Conservation (phyloP, 2,113 vertebrate species). For the Progne subis region DNA sequence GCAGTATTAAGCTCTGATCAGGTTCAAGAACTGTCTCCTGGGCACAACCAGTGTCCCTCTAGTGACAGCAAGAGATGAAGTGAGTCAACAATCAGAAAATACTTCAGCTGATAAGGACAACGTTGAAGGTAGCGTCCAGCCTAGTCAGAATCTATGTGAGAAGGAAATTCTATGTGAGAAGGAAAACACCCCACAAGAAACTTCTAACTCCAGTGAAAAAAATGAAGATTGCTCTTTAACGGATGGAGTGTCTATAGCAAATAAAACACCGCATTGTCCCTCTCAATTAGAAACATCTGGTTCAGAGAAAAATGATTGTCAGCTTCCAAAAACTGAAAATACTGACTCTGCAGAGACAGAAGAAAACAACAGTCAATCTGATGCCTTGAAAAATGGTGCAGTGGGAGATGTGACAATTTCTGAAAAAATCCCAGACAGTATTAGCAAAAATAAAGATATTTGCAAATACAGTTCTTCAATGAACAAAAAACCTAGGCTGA, state of each 20-base stretch:
- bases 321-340: not conserved
- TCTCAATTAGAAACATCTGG: not conserved
- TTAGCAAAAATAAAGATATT: not conserved
- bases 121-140: not conserved
- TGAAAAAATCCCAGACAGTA: not conserved
- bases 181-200: not conserved
- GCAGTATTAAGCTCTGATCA: slow-evolving; percentile 40
- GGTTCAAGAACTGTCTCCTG: slow-evolving; percentile 59
- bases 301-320: not conserved
- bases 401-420: not conserved
- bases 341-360: not conserved
- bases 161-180: not conserved
- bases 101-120: not conserved
- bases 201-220: not conserved
- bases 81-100: not conserved
- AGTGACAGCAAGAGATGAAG: not conserved
- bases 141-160: not conserved
- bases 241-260: not conserved
- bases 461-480: not conserved
- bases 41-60: not conserved
- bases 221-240: slow-evolving; percentile 2
- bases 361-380: not conserved
- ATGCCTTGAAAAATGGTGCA: not conserved
- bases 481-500: not conserved
- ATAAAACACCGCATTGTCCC: not conserved